phyloP scores from a whole-genome alignment of 2,797 vertebrate species.

The Cyprinella venusta region DNA sequence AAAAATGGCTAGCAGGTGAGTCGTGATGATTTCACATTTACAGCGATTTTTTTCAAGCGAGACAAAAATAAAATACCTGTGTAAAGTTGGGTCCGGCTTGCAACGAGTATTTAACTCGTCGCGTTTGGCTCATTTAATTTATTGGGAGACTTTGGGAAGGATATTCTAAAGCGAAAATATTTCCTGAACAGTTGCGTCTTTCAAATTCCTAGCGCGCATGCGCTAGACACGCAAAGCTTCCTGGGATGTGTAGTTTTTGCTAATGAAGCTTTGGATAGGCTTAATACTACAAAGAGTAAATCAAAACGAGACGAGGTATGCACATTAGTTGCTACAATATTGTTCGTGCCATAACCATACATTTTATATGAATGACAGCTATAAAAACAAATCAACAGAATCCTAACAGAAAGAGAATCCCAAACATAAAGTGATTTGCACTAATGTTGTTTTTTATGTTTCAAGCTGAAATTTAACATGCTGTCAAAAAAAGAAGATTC shows the following conservation, averaged over 20 bases:
- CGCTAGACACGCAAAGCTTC: conserved; percentile 12
- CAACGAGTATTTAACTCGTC: background rate
- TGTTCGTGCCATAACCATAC: background rate
- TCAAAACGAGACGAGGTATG: background rate
- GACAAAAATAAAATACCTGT: background rate
- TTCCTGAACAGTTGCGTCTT: conserved; percentile 64
- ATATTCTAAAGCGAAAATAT: conserved; percentile 24
- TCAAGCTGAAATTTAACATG: conserved; percentile 69
- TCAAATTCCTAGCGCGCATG: conserved; percentile 65
- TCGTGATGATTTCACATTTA: conserved; percentile 54
- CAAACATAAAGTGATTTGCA: background rate
- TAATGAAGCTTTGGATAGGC: background rate
- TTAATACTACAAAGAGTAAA: background rate
- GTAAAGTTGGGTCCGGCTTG: background rate
- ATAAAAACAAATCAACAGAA: background rate
- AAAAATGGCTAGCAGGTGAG: conserved; percentile 72
- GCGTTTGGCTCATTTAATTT: background rate
- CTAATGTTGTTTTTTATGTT: conserved; percentile 15
- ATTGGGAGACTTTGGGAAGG: background rate
- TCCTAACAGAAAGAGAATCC: background rate
- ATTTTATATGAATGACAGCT: background rate
- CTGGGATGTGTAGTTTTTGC: conserved; percentile 53
- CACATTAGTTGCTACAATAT: background rate
- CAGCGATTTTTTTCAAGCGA: conserved; percentile 2
- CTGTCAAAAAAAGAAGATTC: conserved; percentile 71